Conservation (phyloP, 30 jellyfish, hydroid and myxozoan species). For the Morbakka virulenta region DNA sequence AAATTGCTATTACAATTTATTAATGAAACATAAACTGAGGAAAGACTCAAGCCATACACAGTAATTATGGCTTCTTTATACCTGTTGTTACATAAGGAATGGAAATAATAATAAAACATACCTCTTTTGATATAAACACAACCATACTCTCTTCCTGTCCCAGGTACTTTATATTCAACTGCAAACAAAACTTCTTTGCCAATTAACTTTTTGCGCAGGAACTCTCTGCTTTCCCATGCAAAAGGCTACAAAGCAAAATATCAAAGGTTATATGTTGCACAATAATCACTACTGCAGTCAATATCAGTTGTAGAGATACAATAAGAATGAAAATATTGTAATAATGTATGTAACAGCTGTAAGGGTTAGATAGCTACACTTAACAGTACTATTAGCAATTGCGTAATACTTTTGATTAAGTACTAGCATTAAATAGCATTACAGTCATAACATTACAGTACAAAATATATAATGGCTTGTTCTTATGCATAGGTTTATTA, state of each 20-base stretch:
- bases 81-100: background rate
- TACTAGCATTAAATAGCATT: too few relatives aligned
- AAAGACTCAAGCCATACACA: background rate
- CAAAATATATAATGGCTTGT: too few relatives aligned
- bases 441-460: too few relatives aligned
- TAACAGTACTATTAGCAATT: too few relatives aligned
- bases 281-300: background rate
- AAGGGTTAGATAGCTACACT: too few relatives aligned
- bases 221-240: slow-evolving; percentile 98
- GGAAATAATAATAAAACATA: background rate
- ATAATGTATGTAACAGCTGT: too few relatives aligned
- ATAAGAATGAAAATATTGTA: too few relatives aligned
- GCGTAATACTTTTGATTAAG: too few relatives aligned
- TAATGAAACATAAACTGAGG: background rate
- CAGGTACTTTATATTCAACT: slow-evolving; percentile 87
- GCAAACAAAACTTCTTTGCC: slow-evolving; percentile 86
- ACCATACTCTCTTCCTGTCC: slow-evolving; percentile 91
- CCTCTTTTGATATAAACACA: slow-evolving; percentile 67
- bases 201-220: slow-evolving; percentile 66
- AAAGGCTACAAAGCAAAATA: slow-evolving; percentile 70
- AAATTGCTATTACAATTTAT: background rate
- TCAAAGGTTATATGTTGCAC: background rate
- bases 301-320: background rate
- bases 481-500: too few relatives aligned
- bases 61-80: too few relatives aligned